These are phyloP conservation scores for Solenodon paradoxus DNA, from an alignment of 2,113 vertebrate species.

Conservation along the genomic window DNA sequence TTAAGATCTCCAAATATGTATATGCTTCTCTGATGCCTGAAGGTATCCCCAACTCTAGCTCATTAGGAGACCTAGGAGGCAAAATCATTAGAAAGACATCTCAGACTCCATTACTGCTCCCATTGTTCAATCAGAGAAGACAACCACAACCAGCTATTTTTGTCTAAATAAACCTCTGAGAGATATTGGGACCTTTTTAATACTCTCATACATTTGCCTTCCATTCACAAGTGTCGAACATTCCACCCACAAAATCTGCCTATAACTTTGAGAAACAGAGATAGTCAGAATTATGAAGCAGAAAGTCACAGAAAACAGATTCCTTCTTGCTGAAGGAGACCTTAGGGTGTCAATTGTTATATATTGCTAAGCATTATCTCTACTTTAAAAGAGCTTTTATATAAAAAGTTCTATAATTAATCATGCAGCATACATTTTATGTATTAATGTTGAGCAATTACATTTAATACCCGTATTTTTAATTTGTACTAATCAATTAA, in stretches of 20 bases:
- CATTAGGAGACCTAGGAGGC: not conserved
- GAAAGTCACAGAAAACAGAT: not conserved
- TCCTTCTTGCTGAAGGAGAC: not conserved
- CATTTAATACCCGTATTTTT: not conserved
- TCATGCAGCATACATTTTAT: not conserved
- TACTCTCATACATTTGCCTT: not conserved
- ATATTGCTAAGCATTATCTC: not conserved
- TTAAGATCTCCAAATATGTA: not conserved
- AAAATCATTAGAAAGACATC: not conserved
- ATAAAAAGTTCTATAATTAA: not conserved
- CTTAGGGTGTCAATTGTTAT: not conserved
- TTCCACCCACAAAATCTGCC: not conserved
- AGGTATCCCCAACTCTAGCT: not conserved
- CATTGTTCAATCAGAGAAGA: not conserved
- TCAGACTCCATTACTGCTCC: not conserved
- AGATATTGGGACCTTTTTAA: not conserved
- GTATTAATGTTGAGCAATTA: not conserved
- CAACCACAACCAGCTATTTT: not conserved
- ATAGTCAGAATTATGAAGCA: not conserved
- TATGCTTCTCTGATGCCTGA: not conserved
- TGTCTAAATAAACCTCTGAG: not conserved
- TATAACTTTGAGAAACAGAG: not conserved
- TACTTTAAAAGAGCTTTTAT: not conserved
- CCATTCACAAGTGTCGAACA: not conserved
- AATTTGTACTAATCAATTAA: not conserved